Evolutionary conservation across 2,113 vertebrate genomes (phyloP).

Genomic region (Saguinus imperator): DNA sequence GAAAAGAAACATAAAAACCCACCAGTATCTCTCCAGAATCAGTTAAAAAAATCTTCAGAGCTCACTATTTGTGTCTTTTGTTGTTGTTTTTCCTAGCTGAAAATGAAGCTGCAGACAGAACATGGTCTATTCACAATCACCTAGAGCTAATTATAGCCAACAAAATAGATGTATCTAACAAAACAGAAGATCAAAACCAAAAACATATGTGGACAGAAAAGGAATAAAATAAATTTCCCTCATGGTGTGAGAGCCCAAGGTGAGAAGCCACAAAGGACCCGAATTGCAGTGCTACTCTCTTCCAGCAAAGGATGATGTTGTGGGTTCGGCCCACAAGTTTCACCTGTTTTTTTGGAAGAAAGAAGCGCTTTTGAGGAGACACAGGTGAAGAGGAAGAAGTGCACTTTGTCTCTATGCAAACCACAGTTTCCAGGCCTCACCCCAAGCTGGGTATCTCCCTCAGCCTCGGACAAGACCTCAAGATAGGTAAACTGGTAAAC

Average conservation of each 20-base stretch:
- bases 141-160: constrained; percentile 48
- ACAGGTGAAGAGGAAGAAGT: not conserved
- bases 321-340: not conserved
- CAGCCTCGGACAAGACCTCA: not conserved
- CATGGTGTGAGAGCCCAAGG: not conserved
- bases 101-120: constrained; percentile 41
- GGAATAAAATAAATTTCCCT: not conserved
- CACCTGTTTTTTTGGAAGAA: not conserved
- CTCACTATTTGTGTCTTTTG: not conserved
- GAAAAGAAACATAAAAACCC: not conserved
- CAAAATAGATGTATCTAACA: not conserved
- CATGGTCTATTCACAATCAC: not conserved
- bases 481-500: not conserved
- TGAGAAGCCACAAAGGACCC: not conserved
- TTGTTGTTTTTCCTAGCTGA: not conserved
- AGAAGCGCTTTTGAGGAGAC: not conserved
- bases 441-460: not conserved
- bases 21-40: not conserved
- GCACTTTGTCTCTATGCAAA: not conserved
- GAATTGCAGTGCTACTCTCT: not conserved
- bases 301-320: not conserved
- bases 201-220: not conserved
- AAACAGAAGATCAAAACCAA: not conserved
- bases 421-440: not conserved
- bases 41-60: not conserved